Evolutionary conservation across 1,140 invertebrate species (phyloP).

Genomic region (Brachionus calyciflorus): DNA sequence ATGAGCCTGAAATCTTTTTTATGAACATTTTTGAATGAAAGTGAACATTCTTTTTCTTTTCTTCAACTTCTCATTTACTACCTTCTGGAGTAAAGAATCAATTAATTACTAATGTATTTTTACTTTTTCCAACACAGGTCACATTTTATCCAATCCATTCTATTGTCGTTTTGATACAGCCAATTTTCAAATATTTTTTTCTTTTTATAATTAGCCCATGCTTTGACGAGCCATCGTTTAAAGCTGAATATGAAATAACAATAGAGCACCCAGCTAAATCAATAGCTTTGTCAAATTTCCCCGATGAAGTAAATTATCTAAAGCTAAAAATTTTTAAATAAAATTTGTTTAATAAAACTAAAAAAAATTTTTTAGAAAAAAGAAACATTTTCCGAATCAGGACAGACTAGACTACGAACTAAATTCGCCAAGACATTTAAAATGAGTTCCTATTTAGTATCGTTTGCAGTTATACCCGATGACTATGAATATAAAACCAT

Average conservation of each 20-base stretch:
- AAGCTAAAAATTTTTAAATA: not conserved
- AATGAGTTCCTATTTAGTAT: slow-evolving; percentile 29
- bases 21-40: no score
- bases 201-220: slow-evolving; percentile 6
- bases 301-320: not conserved
- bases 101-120: no score
- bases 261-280: slow-evolving; percentile 24
- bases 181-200: not conserved
- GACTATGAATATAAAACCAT: not conserved
- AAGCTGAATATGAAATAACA: slow-evolving; percentile 21
- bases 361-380: not conserved
- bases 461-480: slow-evolving; percentile 19
- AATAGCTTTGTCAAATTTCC: slow-evolving; percentile 39
- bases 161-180: no score
- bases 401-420: not conserved
- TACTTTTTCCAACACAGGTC: no score
- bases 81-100: no score
- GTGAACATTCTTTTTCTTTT: no score
- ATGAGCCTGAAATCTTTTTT: no score
- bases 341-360: slow-evolving; percentile 61
- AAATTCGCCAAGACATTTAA: slow-evolving; percentile 13
- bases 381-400: slow-evolving; percentile 4
- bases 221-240: slow-evolving; percentile 40
- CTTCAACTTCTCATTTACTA: no score
- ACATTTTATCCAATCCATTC: no score